These are phyloP conservation scores for Tetropium fuscum DNA, from an alignment of 2,888 invertebrate species.

Conservation along the genomic window DNA sequence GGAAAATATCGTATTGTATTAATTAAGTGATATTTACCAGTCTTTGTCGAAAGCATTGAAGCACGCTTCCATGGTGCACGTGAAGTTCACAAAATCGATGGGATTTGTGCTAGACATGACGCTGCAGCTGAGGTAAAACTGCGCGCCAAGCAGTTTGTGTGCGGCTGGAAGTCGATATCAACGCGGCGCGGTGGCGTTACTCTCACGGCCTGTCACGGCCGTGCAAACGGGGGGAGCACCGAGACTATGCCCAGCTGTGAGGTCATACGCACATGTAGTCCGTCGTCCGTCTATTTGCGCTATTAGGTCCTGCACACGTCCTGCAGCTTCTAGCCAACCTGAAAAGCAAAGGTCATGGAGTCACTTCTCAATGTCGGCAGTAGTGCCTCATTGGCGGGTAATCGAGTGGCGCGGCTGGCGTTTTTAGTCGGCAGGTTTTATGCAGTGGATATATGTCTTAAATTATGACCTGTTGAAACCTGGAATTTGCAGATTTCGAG, in stretches of 20 bases:
- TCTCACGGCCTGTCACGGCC: slow-evolving; percentile 26
- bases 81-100: slow-evolving; percentile 50
- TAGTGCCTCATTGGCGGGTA: too few relatives aligned
- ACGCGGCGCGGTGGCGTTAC: slow-evolving; percentile 37
- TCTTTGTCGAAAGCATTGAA: slow-evolving; percentile 32
- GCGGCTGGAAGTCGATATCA: slow-evolving; percentile 32
- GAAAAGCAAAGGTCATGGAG: too few relatives aligned
- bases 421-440: too few relatives aligned
- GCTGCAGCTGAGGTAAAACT: slow-evolving; percentile 48
- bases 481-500: too few relatives aligned
- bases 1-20: too few relatives aligned
- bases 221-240: slow-evolving; percentile 16
- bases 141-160: slow-evolving; percentile 43
- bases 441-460: too few relatives aligned
- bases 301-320: too few relatives aligned
- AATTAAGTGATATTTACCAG: slow-evolving; percentile 28
- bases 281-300: not conserved
- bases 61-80: slow-evolving; percentile 83
- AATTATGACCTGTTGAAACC: too few relatives aligned
- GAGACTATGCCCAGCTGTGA: slow-evolving; percentile 9
- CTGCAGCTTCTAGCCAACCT: too few relatives aligned
- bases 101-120: slow-evolving; percentile 51
- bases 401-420: too few relatives aligned
- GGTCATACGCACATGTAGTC: slow-evolving; percentile 5
- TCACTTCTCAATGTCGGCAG: too few relatives aligned